Percentiles rank a stretch among this genome's conserved stretches.
phyloP scores from a whole-genome alignment of 2,888 invertebrate genomes.

The Melanophora roralis region DNA sequence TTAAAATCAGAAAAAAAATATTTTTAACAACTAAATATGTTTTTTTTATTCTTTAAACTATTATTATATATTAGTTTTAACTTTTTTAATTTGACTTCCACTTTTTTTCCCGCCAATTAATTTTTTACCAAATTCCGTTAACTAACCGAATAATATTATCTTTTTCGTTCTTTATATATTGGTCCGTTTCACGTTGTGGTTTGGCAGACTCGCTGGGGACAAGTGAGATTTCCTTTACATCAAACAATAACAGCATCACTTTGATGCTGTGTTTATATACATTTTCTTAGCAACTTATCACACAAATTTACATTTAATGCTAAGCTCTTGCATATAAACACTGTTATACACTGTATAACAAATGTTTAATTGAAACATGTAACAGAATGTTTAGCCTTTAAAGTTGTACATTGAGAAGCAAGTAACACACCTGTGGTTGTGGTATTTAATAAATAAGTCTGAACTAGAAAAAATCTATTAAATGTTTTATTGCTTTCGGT shows the following conservation, averaged over 20 bases:
- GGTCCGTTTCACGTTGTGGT: constrained; percentile 11
- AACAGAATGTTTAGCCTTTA: too few relatives aligned
- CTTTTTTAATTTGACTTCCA: background rate
- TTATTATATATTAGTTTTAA: background rate
- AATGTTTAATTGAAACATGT: too few relatives aligned
- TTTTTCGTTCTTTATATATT: background rate
- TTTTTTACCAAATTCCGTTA: background rate
- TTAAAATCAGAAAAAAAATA: too few relatives aligned
- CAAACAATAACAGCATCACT: background rate
- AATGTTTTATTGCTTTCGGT: too few relatives aligned
- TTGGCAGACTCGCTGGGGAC: constrained; percentile 23
- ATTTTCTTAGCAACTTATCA: background rate
- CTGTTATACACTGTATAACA: too few relatives aligned
- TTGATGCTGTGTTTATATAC: background rate
- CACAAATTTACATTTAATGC: background rate
- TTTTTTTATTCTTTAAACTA: background rate
- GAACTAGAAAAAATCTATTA: too few relatives aligned
- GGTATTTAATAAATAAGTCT: too few relatives aligned
- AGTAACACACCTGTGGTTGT: too few relatives aligned
- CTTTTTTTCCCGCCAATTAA: constrained; percentile 15
- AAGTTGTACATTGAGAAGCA: too few relatives aligned
- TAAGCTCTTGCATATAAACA: too few relatives aligned
- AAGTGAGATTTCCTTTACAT: constrained; percentile 19
- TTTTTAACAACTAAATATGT: too few relatives aligned
- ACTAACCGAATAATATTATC: background rate